These are phyloP conservation scores for Gallinago undulata DNA, from an alignment of 2,113 vertebrate genomes.

Conservation along the genomic window DNA sequence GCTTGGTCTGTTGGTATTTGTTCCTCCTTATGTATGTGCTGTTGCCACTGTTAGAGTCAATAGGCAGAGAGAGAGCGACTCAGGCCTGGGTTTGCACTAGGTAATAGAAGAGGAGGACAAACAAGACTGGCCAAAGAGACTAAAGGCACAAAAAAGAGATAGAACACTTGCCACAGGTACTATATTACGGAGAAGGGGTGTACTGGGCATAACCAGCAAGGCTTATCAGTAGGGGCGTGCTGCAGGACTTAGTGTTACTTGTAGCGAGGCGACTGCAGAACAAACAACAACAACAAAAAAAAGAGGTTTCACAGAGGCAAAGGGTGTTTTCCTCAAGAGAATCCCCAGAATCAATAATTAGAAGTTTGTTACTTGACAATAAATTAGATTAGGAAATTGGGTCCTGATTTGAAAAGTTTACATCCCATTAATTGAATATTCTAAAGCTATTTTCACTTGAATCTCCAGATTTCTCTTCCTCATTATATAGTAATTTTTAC, in stretches of 20 bases:
- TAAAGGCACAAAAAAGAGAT: background rate
- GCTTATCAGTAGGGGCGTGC: background rate
- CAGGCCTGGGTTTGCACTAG: background rate
- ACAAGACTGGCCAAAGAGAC: background rate
- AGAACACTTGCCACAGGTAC: background rate
- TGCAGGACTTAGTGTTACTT: background rate
- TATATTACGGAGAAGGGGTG: rapidly evolving
- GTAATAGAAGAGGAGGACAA: background rate
- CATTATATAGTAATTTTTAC: background rate
- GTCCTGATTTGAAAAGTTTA: background rate
- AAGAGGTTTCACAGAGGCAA: background rate
- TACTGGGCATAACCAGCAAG: background rate
- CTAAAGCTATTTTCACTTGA: background rate
- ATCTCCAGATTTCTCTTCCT: background rate
- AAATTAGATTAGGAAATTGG: background rate
- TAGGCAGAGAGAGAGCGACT: background rate
- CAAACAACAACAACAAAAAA: background rate
- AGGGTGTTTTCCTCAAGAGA: background rate
- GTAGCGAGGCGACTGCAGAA: rapidly evolving
- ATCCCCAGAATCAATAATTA: background rate
- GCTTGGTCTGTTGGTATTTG: background rate
- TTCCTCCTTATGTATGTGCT: background rate
- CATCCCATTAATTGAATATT: background rate
- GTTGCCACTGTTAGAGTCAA: background rate
- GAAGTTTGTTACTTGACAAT: background rate